phyloP scores from a whole-genome alignment of 2,888 invertebrate genomes.

The Hirtodrosophila cameraria region DNA sequence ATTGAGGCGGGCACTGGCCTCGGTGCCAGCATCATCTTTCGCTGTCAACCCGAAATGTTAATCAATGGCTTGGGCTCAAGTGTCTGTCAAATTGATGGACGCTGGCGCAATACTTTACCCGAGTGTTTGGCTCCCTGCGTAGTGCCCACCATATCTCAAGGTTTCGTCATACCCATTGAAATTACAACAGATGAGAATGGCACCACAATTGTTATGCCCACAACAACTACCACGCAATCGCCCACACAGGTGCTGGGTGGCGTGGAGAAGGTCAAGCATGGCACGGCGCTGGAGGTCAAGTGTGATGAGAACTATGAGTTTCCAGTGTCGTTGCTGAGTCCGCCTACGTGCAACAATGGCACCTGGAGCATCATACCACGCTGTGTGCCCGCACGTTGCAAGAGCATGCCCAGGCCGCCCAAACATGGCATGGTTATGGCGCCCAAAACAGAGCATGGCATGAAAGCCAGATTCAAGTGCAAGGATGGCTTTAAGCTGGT shows the following conservation, averaged over 20 bases:
- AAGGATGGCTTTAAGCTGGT: constrained; percentile 95
- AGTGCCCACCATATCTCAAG: constrained; percentile 94
- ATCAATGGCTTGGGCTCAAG: constrained; percentile 94
- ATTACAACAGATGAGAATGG: constrained; percentile 82
- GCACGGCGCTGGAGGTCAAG: constrained; percentile 89
- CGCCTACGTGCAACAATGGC: constrained; percentile 95
- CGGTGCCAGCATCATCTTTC: constrained; percentile 96
- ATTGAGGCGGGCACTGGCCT: constrained; percentile 94
- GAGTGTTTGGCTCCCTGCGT: constrained; percentile 97
- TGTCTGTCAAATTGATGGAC: constrained; percentile 96
- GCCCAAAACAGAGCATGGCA: constrained; percentile 98
- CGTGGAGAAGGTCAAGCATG: constrained; percentile 87
- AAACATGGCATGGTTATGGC: constrained; percentile 98
- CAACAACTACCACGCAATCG: constrained; percentile 82
- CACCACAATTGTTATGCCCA: constrained; percentile 75
- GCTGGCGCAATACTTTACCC: constrained; percentile 97
- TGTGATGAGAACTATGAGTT: constrained; percentile 95
- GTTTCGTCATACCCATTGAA: constrained; percentile 88
- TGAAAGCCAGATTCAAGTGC: constrained; percentile 96
- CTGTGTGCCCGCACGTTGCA: constrained; percentile 93
- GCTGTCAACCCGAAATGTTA: constrained; percentile 96
- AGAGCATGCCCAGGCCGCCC: constrained; percentile 92
- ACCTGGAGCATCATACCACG: constrained; percentile 97
- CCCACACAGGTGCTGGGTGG: constrained; percentile 64
- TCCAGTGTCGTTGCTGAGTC: constrained; percentile 88